Conservation (phyloP, 2,888 invertebrate species). For the Cryptus viduatorius region DNA sequence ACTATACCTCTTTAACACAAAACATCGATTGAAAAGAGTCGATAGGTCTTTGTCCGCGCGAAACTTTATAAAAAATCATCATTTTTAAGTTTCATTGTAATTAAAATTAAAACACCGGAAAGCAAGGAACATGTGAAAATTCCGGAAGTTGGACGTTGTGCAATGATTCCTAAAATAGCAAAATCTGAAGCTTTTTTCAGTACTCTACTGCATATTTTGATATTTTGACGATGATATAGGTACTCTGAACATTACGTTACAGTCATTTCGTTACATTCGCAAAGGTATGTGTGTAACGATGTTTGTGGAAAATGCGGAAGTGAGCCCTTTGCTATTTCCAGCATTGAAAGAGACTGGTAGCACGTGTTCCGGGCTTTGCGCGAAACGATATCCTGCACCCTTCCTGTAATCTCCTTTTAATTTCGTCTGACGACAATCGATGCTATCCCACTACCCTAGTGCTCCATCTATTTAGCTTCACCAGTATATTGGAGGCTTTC, state of each 20-base stretch:
- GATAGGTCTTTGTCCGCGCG: no score
- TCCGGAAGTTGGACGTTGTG: no score
- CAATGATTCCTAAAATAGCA: no score
- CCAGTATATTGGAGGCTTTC: constrained; percentile 19
- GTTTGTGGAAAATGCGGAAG: not conserved
- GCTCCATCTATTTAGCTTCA: constrained; percentile 45
- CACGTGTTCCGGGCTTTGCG: constrained; percentile 20
- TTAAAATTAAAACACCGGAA: no score
- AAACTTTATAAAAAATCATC: no score
- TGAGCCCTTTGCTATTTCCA: not conserved
- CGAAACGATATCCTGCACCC: constrained; percentile 23
- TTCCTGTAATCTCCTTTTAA: constrained; percentile 48
- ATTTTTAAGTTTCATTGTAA: no score
- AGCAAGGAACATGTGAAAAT: no score
- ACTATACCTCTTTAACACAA: no score
- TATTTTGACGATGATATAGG: not conserved
- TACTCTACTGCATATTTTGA: not conserved
- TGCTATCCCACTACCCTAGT: constrained; percentile 25
- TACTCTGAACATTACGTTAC: not conserved
- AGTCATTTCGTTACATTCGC: not conserved
- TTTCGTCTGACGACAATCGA: constrained; percentile 44
- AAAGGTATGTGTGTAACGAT: not conserved
- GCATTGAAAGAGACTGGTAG: not conserved
- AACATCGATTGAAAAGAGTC: no score
- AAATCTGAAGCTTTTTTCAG: no score